A percentile compares a stretch with the other conserved stretches of the same genome.
Conservation (phyloP, 2,888 invertebrate genomes). For the Scaptomyza reducta region DNA sequence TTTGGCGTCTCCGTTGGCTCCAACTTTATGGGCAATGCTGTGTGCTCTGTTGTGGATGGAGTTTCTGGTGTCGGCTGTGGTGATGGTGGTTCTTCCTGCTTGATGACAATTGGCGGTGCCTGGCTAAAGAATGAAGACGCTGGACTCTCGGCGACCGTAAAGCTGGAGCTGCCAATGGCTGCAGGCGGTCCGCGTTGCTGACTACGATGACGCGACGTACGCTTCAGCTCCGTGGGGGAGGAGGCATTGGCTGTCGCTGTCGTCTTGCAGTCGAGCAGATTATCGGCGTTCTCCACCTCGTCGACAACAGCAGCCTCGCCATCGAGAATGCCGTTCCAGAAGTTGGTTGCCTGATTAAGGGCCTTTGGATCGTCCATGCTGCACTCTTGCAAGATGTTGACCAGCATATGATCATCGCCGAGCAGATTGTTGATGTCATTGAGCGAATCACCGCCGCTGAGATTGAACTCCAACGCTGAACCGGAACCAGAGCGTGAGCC, state of each 20-base stretch:
- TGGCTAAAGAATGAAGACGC: conserved; percentile 76
- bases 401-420: conserved; percentile 84
- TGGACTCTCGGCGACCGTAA: conserved; percentile 40
- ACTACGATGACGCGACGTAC: conserved; percentile 31
- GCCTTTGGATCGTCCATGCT: conserved; percentile 84
- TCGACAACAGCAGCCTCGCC: conserved; percentile 81
- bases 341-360: conserved; percentile 83
- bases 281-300: conserved; percentile 77
- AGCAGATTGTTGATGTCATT: conserved; percentile 83
- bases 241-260: conserved; percentile 14
- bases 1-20: conserved; percentile 62
- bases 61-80: conserved; percentile 42
- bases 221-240: conserved; percentile 58
- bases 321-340: conserved; percentile 84
- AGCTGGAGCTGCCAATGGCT: conserved; percentile 66
- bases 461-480: conserved; percentile 82
- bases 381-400: conserved; percentile 84
- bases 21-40: conserved; percentile 54
- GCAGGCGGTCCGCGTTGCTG: conserved; percentile 21
- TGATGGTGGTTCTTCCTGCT: conserved; percentile 36
- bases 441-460: conserved; percentile 83
- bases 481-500: conserved; percentile 64
- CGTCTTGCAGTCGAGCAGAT: conserved; percentile 80
- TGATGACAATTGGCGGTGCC: conserved; percentile 18
- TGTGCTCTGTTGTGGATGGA: conserved; percentile 14